A percentile compares a stretch with the other conserved stretches of the same genome.
phyloP scores from a whole-genome alignment of 1,140 invertebrate genomes.

The Drosophila insularis region DNA sequence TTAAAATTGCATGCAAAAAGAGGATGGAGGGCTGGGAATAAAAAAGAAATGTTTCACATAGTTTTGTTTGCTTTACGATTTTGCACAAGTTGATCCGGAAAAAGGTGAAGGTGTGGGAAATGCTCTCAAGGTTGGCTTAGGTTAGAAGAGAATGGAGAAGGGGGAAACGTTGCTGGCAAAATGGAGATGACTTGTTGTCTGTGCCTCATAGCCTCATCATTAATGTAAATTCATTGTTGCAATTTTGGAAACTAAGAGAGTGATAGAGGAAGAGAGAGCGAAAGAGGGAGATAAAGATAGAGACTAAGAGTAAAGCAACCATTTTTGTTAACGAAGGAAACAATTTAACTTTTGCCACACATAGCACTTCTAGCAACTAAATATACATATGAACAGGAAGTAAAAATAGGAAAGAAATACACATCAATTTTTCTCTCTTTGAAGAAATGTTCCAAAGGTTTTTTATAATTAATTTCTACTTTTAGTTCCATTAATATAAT shows the following conservation, averaged over 20 bases:
- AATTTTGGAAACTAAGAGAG: conserved; percentile 18
- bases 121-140: conserved; percentile 38
- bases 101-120: background rate
- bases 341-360: conserved; percentile 41
- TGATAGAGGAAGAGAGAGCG: background rate
- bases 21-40: conserved; percentile 4
- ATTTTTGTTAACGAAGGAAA: conserved; percentile 70
- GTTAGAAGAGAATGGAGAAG: conserved; percentile 1
- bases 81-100: conserved; percentile 54
- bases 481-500: too few relatives aligned
- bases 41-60: conserved; percentile 54
- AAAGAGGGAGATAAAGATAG: background rate
- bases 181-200: conserved; percentile 13
- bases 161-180: background rate
- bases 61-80: conserved; percentile 74
- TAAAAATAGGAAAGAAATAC: conserved; percentile 10
- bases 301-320: conserved; percentile 55
- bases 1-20: conserved; percentile 44
- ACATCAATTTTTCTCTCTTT: background rate
- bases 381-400: conserved; percentile 10
- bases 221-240: conserved; percentile 80
- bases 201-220: conserved; percentile 59
- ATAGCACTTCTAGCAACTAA: conserved; percentile 29
- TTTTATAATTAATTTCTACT: background rate
- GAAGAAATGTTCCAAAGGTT: background rate